Evolutionary conservation across 2,888 invertebrate genomes (phyloP).

Genomic region (Thymelicus acteon): DNA sequence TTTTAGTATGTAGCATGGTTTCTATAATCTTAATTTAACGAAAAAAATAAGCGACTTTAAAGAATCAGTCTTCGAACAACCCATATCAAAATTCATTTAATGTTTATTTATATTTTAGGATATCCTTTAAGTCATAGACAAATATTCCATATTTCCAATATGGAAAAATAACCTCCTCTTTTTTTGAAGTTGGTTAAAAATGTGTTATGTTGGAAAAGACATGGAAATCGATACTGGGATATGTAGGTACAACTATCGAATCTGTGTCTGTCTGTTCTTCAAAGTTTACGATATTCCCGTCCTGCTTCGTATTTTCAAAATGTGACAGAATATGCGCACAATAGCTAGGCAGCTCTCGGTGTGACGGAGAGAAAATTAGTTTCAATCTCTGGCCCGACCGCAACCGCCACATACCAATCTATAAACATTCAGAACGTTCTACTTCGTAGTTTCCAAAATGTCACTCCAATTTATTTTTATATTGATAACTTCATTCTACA

Average conservation of each 20-base stretch:
- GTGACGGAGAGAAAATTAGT: conserved; percentile 77
- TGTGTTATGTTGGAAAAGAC: background rate
- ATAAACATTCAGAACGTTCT: conserved; percentile 41
- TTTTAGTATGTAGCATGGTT: too few species aligned
- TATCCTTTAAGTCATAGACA: too few species aligned
- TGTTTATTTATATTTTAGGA: too few species aligned
- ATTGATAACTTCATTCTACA: conserved; percentile 37
- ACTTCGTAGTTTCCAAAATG: conserved; percentile 37
- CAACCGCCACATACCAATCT: conserved; percentile 64
- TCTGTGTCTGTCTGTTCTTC: background rate
- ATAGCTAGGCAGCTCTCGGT: conserved; percentile 52
- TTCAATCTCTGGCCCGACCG: conserved; percentile 65
- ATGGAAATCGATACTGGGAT: background rate
- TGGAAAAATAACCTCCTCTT: too few species aligned
- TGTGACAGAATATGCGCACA: conserved; percentile 56
- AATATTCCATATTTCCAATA: too few species aligned
- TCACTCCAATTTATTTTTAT: conserved; percentile 38
- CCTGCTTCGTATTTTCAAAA: conserved; percentile 48
- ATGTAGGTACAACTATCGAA: background rate
- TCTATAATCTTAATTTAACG: too few species aligned
- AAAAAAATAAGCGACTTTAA: too few species aligned
- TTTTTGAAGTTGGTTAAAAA: too few species aligned
- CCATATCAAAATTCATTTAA: too few species aligned
- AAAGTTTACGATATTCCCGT: conserved; percentile 37
- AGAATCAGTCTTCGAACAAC: too few species aligned